Evolutionary conservation across 2,888 invertebrate genomes (phyloP).

Genomic region (Eubasilissa splendida): DNA sequence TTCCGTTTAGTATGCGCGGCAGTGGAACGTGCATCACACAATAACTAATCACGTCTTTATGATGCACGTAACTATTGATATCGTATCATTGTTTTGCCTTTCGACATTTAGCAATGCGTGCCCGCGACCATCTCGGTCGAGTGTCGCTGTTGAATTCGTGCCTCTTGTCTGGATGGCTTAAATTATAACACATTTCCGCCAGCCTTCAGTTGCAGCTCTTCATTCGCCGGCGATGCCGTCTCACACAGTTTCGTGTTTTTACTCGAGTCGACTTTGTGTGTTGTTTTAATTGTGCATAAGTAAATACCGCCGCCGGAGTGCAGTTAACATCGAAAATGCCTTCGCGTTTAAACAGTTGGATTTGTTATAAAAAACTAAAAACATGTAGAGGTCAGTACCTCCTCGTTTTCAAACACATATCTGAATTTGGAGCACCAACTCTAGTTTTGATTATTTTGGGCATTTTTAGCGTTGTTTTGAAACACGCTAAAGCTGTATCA

Average conservation of each 20-base stretch:
- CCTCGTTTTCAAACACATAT: neutral
- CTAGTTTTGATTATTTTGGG: neutral
- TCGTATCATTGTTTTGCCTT: slow-evolving; percentile 17
- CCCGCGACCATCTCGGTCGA: neutral
- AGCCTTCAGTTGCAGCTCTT: neutral
- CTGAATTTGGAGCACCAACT: neutral
- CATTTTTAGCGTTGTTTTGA: neutral
- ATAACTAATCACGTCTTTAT: neutral
- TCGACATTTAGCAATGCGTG: slow-evolving; percentile 11
- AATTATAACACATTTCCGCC: neutral
- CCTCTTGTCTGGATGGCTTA: neutral
- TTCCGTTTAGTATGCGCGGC: neutral
- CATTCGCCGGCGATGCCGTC: slow-evolving; percentile 15
- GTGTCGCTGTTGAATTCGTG: slow-evolving; percentile 8
- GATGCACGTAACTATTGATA: neutral
- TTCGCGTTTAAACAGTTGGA: slow-evolving; percentile 14
- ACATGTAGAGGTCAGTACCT: slow-evolving; percentile 28
- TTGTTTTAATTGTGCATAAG: neutral
- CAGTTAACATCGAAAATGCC: slow-evolving; percentile 25
- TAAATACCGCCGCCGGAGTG: neutral
- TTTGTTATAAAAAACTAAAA: slow-evolving; percentile 35
- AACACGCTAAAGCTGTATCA: too few species aligned
- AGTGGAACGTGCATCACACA: slow-evolving; percentile 1
- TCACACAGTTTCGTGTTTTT: neutral
- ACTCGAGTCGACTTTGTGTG: neutral